phyloP scores from a whole-genome alignment of 2,797 vertebrate species.

The Eospalax fontanierii region DNA sequence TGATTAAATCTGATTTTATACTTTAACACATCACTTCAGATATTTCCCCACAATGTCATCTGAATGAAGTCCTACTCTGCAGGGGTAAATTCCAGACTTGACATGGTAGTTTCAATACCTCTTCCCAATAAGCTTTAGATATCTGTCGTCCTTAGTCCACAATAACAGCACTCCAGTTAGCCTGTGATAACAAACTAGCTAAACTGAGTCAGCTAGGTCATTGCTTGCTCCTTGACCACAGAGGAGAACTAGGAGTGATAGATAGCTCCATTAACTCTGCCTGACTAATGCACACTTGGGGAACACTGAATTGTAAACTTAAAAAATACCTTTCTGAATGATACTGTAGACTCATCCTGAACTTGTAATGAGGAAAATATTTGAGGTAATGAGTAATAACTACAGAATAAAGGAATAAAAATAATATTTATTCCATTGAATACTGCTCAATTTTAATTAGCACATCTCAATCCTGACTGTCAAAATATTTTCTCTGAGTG shows the following conservation, averaged over 20 bases:
- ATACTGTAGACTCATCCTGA: constrained; percentile 34
- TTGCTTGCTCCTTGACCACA: constrained; percentile 58
- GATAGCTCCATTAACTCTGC: constrained; percentile 77
- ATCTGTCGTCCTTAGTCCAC: background rate
- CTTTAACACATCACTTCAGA: constrained; percentile 23
- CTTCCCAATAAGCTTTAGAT: constrained; percentile 35
- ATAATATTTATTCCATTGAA: constrained; percentile 38
- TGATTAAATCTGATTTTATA: constrained; percentile 7
- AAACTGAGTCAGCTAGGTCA: constrained; percentile 71
- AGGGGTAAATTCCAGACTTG: constrained; percentile 32
- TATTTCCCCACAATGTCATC: background rate
- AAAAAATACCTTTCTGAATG: constrained; percentile 50
- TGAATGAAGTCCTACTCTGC: constrained; percentile 12
- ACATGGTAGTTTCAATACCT: background rate
- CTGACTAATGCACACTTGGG: constrained; percentile 67
- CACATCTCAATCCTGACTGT: constrained; percentile 54
- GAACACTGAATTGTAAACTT: constrained; percentile 72
- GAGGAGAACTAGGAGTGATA: constrained; percentile 68
- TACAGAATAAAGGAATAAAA: constrained; percentile 48
- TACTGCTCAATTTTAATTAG: constrained; percentile 64
- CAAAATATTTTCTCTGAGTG: constrained; percentile 80
- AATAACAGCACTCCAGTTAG: background rate
- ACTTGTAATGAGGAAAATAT: constrained; percentile 52
- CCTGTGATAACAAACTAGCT: constrained; percentile 67
- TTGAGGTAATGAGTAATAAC: constrained; percentile 58